A percentile compares a stretch with the other conserved stretches of the same genome.
Conservation (phyloP, 1,140 invertebrate species). For the Macrobrachium nipponense region DNA sequence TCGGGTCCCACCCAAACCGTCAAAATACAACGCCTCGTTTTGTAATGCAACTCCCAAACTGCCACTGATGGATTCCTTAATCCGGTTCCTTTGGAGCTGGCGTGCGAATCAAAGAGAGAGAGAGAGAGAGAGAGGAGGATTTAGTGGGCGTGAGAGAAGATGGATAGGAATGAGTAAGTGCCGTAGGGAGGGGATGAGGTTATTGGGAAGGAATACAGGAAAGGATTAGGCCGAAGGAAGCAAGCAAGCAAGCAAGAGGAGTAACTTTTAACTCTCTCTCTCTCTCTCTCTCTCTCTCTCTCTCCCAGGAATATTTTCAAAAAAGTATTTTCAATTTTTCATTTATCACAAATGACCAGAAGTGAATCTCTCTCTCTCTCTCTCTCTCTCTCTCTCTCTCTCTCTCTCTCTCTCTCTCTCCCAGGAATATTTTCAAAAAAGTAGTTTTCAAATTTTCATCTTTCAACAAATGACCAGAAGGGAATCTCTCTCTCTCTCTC, state of each 20-base stretch:
- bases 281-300: constrained; percentile 11
- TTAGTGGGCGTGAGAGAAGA: not conserved
- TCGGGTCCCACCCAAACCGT: no score
- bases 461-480: no score
- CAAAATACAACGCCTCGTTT: no score
- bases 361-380: no score
- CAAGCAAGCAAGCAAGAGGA: no score
- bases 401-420: constrained; percentile 8
- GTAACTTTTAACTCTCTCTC: not conserved
- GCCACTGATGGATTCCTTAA: no score
- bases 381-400: not conserved
- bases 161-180: not conserved
- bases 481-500: no score
- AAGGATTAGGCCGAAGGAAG: not conserved
- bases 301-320: not conserved
- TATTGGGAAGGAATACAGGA: not conserved
- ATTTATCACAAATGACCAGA: no score
- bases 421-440: not conserved
- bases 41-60: no score
- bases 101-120: not conserved
- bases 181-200: not conserved
- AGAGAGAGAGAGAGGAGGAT: constrained; percentile 3
- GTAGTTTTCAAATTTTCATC: not conserved
- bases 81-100: not conserved
- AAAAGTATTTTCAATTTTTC: not conserved